Evolutionary conservation across 2,113 vertebrate species (phyloP).

Genomic region (Dasypus novemcinctus): DNA sequence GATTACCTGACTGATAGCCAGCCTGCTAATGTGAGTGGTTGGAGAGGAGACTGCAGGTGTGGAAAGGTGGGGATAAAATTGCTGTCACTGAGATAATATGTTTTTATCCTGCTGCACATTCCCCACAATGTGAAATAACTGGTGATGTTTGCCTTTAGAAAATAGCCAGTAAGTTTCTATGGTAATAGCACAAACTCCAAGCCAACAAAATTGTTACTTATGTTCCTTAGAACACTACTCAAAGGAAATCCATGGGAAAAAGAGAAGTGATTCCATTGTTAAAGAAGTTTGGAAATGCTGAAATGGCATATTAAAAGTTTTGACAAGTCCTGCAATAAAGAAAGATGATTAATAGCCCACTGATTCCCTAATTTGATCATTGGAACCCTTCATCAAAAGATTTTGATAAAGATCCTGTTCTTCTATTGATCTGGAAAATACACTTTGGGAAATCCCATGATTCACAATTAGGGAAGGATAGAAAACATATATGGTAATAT

Average conservation of each 20-base stretch:
- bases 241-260: background rate
- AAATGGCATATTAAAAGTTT: background rate
- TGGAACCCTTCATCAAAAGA: background rate
- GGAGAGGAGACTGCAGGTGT: background rate
- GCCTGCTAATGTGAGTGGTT: background rate
- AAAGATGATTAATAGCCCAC: background rate
- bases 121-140: conserved; percentile 52
- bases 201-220: background rate
- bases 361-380: background rate
- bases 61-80: conserved; percentile 46
- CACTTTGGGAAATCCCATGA: background rate
- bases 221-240: background rate
- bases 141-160: background rate
- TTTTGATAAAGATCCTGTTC: background rate
- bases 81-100: background rate
- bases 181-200: background rate
- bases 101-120: conserved; percentile 53
- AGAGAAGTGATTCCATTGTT: background rate
- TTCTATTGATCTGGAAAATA: background rate
- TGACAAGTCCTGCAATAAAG: background rate
- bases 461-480: background rate
- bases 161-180: conserved; percentile 8
- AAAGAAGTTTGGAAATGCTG: conserved; percentile 26
- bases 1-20: conserved; percentile 19
- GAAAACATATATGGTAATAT: background rate